Base-by-base conservation (phyloP, 1,140 invertebrate genomes). In the Chrysomallon squamiferum region DNA sequence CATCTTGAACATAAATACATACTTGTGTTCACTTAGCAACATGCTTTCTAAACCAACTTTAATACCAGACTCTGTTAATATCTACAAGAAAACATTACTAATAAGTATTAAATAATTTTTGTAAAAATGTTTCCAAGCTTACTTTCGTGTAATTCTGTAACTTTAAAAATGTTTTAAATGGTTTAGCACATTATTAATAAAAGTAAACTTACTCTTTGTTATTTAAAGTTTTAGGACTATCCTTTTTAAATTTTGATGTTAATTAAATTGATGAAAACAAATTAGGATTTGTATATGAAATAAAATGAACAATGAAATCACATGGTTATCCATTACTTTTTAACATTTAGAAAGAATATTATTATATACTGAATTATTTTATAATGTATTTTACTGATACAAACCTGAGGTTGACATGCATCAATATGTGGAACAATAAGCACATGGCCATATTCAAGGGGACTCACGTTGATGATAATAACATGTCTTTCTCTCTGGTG, bases 381-480 rank as follows among this genome's bases (percentile, higher is more conserved):
- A n/a, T n/a, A n/a, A n/a, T n/a, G n/a, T n/a, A n/a, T n/a, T n/a
- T n/a, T n/a, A n/a, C n/a, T n/a, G n/a, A n/a, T n/a, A 56, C 68
- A 66, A 65, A 82, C 82, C 73, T 93, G 92, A 29, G 91, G 90
- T 58, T 87, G 77, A 72, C 87, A 87, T 62, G 80, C 76, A 25
- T 87, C 78, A 18, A 90, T 73, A 67, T 88, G 85, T 9, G 91
- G 90, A 38, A 92, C 83, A 9, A 93, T 74, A 43, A 93, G 85
- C 68, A 87, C 88, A 81, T 93, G 90, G 41, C 89, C 88, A 67
- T 83, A 87, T 68, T 90, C 89, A 69, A 93, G 85, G 2, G 92
- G 92, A 77, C 91, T 93, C 3, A 89, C 87, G 87, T 93, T 93
- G 33, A 91, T 87, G 32, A 90, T 73, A 61, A 83, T 59, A 15